These are phyloP conservation scores for Gambusia yucatana DNA, from an alignment of 2,797 vertebrate species.

Conservation along the genomic window DNA sequence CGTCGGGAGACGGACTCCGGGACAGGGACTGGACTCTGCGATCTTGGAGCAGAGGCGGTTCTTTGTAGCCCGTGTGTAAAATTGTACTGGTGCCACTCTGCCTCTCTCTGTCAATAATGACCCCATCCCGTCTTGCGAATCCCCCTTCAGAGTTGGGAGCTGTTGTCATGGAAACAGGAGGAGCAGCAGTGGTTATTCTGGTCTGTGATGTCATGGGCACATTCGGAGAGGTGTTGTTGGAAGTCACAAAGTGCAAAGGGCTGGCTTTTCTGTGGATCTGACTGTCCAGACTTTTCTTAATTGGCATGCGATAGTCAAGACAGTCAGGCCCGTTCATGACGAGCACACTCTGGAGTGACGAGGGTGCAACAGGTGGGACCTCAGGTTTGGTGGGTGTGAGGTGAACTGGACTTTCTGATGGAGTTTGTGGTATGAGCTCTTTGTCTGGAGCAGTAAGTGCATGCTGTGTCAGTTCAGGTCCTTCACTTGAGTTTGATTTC, in stretches of 20 bases:
- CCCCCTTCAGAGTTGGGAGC: conserved; percentile 63
- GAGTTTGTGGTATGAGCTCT: conserved; percentile 56
- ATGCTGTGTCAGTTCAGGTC: conserved; percentile 46
- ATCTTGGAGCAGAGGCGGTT: conserved; percentile 70
- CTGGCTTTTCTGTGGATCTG: conserved; percentile 72
- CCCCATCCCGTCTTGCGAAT: conserved; percentile 70
- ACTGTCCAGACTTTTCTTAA: conserved; percentile 74
- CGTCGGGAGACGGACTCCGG: conserved; percentile 74
- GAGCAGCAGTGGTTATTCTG: conserved; percentile 75
- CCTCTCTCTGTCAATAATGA: conserved; percentile 76
- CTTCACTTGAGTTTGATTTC: conserved; percentile 48
- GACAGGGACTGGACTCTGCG: conserved; percentile 73
- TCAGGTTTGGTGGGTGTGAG: conserved; percentile 62
- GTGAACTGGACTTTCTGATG: conserved; percentile 55
- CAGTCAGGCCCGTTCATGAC: conserved; percentile 82
- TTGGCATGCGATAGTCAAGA: conserved; percentile 79
- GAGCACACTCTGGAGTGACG: conserved; percentile 77
- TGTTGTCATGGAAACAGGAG: conserved; percentile 74
- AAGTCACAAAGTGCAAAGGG: conserved; percentile 61
- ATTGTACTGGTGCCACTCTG: conserved; percentile 61
- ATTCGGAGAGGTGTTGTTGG: conserved; percentile 68
- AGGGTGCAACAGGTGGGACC: conserved; percentile 47
- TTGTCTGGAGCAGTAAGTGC: conserved; percentile 43
- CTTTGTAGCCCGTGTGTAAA: conserved; percentile 57
- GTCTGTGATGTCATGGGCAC: conserved; percentile 71